Percentiles rank a stretch among this genome's conserved stretches.
These are phyloP conservation scores for Channa argus DNA, from an alignment of 2,113 vertebrate species.

Conservation along the genomic window DNA sequence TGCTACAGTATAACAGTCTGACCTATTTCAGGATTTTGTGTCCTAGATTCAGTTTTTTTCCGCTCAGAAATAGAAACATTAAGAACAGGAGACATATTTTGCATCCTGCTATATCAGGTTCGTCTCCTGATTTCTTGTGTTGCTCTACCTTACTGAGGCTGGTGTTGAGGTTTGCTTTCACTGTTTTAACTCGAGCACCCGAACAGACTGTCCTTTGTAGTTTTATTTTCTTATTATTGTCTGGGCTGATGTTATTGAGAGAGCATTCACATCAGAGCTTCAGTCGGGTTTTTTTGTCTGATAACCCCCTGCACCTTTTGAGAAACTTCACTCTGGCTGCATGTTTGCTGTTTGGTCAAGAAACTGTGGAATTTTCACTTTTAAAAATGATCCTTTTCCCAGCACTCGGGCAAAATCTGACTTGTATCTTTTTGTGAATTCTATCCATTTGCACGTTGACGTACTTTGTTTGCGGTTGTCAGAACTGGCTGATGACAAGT, in stretches of 20 bases:
- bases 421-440: constrained; percentile 8
- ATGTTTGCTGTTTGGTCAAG: constrained; percentile 50
- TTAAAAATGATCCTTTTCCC: background rate
- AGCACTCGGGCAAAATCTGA: background rate
- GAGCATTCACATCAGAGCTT: constrained; percentile 37
- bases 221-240: constrained; percentile 9
- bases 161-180: constrained; percentile 13
- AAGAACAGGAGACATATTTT: constrained; percentile 44
- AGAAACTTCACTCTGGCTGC: constrained; percentile 20
- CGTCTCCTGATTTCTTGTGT: constrained; percentile 5
- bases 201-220: constrained; percentile 1
- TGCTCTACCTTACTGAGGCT: constrained; percentile 7
- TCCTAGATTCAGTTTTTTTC: constrained; percentile 55
- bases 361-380: background rate
- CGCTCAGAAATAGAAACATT: constrained; percentile 55
- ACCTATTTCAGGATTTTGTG: constrained; percentile 67
- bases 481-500: constrained; percentile 44
- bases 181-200: constrained; percentile 12
- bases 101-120: constrained; percentile 39
- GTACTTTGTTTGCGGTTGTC: constrained; percentile 25
- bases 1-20: constrained; percentile 47
- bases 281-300: constrained; percentile 1
- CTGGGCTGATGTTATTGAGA: constrained; percentile 31
- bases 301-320: constrained; percentile 13
- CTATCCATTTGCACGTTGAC: background rate